Percentiles rank a stretch among this genome's conserved stretches.
These are phyloP conservation scores for Triplophysa tibetana DNA, from an alignment of 2,113 vertebrate species.

Conservation along the genomic window DNA sequence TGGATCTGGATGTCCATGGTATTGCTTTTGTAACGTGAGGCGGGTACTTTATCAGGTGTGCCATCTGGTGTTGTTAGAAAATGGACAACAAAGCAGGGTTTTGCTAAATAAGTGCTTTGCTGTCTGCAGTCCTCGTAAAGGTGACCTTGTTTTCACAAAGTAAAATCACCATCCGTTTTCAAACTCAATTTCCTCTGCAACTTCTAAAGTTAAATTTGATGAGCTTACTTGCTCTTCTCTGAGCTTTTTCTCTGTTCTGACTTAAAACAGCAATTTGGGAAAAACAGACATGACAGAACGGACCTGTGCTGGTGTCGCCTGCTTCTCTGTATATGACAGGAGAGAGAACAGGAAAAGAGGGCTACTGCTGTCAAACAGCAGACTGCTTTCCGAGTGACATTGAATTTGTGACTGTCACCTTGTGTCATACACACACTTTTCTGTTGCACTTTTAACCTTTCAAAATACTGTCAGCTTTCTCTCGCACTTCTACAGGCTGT, in stretches of 20 bases:
- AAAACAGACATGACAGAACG: constrained; percentile 27
- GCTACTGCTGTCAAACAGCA: constrained; percentile 42
- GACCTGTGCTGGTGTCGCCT: constrained; percentile 15
- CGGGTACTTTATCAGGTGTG: neutral
- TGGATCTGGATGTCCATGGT: constrained; percentile 3
- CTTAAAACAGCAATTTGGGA: constrained; percentile 37
- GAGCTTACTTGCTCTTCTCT: neutral
- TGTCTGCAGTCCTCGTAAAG: neutral
- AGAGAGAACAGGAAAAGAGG: constrained; percentile 5
- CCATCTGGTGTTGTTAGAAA: constrained; percentile 16
- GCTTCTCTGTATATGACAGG: constrained; percentile 14
- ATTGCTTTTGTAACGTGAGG: neutral
- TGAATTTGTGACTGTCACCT: constrained; percentile 18
- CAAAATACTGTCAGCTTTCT: constrained; percentile 42
- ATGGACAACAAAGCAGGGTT: neutral
- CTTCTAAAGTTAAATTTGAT: neutral
- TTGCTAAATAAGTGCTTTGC: neutral
- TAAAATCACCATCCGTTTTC: neutral
- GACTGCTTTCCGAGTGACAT: constrained; percentile 32
- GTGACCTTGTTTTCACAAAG: neutral
- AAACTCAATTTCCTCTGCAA: neutral
- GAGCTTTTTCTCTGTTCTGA: constrained; percentile 8
- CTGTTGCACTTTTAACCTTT: constrained; percentile 27
- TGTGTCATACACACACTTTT: constrained; percentile 8
- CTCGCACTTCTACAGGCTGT: neutral